phyloP scores from a whole-genome alignment of 2,888 invertebrate genomes.

The Diloba caeruleocephala region DNA sequence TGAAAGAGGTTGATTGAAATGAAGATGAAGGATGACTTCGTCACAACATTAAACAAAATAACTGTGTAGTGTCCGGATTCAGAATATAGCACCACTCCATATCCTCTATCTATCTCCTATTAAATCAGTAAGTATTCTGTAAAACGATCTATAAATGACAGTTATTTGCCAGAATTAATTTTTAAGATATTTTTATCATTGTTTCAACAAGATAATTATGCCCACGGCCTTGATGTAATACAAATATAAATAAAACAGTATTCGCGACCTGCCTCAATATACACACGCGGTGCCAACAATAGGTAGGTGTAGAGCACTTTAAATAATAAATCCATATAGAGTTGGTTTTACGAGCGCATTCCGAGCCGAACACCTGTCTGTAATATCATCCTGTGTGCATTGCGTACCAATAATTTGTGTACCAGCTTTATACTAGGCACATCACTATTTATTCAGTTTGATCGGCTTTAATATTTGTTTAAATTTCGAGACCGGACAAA shows the following conservation, averaged over 20 bases:
- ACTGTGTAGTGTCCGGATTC: too few relatives aligned
- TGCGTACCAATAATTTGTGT: slow-evolving; percentile 44
- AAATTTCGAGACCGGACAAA: slow-evolving; percentile 23
- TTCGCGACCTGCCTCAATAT: slow-evolving; percentile 62
- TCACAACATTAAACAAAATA: too few relatives aligned
- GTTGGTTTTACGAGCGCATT: slow-evolving; percentile 81
- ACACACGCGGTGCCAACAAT: slow-evolving; percentile 71
- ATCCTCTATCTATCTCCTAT: too few relatives aligned
- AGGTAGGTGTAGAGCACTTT: slow-evolving; percentile 75
- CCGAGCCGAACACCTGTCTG: slow-evolving; percentile 75
- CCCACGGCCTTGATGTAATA: slow-evolving; percentile 25
- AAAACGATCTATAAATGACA: too few relatives aligned
- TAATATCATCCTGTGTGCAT: slow-evolving; percentile 57
- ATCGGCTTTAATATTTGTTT: slow-evolving; percentile 14
- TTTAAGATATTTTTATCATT: slow-evolving; percentile 3
- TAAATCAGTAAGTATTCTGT: too few relatives aligned
- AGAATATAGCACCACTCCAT: too few relatives aligned
- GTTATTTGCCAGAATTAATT: neutral
- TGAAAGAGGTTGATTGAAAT: too few relatives aligned
- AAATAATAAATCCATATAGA: slow-evolving; percentile 80
- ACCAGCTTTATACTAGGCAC: slow-evolving; percentile 18
- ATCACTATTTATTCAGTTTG: slow-evolving; percentile 15
- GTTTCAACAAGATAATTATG: slow-evolving; percentile 20
- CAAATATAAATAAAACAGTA: slow-evolving; percentile 41
- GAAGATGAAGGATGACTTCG: too few relatives aligned